phyloP scores from a whole-genome alignment of 64 coral and sea anemone species.

The Stylophora pistillata region DNA sequence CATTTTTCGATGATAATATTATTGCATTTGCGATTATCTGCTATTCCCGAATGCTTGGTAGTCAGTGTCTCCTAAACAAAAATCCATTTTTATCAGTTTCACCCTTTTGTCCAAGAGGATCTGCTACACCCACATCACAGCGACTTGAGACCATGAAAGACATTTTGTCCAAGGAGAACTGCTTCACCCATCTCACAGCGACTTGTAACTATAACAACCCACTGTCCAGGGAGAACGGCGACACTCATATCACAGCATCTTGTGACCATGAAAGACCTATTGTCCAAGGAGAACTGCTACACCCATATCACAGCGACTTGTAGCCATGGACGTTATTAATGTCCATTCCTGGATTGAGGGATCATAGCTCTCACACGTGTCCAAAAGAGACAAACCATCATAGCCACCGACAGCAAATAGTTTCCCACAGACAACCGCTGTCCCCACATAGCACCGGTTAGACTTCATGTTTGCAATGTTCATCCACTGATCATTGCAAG shows the following conservation, averaged over 20 bases:
- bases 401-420: slow-evolving; percentile 92
- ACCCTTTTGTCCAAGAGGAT: no score
- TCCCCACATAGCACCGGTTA: slow-evolving; percentile 92
- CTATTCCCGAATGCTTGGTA: no score
- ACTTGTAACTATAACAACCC: no score
- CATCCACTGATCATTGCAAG: slow-evolving; percentile 90
- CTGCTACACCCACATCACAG: no score
- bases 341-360: slow-evolving; percentile 70
- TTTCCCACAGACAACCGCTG: slow-evolving; percentile 74
- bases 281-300: slow-evolving; percentile 52
- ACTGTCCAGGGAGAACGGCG: no score
- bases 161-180: background rate
- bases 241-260: no score
- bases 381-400: slow-evolving; percentile 74
- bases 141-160: background rate
- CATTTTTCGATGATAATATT: no score
- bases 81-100: no score
- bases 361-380: slow-evolving; percentile 86
- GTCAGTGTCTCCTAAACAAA: no score
- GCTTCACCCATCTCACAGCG: no score
- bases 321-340: slow-evolving; percentile 72
- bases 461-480: slow-evolving; percentile 72
- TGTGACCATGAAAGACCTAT: background rate
- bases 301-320: slow-evolving; percentile 95
- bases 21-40: no score